phyloP scores from a whole-genome alignment of 2,888 invertebrate genomes.

The Cataglyphis albicans region DNA sequence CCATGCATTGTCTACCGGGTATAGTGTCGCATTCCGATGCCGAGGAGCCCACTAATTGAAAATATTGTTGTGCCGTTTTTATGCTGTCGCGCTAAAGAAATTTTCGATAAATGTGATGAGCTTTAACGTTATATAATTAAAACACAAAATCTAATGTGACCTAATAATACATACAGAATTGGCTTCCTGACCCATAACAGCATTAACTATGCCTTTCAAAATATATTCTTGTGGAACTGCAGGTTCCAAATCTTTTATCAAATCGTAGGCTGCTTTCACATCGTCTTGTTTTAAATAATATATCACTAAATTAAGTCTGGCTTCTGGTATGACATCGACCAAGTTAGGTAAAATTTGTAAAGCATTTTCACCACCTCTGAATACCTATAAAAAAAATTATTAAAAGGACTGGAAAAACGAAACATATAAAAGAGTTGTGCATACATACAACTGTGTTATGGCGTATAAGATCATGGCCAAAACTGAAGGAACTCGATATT shows the following conservation, averaged over 20 bases:
- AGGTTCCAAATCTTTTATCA: constrained; percentile 97
- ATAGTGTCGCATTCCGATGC: constrained; percentile 99
- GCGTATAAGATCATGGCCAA: constrained; percentile 96
- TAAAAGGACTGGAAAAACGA: neutral
- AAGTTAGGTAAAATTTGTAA: constrained; percentile 96
- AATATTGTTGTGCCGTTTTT: constrained; percentile 98
- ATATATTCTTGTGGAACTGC: constrained; percentile 98
- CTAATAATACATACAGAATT: constrained; percentile 91
- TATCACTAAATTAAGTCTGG: constrained; percentile 97
- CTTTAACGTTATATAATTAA: constrained; percentile 11
- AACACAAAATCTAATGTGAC: neutral
- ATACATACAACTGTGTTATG: constrained; percentile 95
- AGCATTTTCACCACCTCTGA: constrained; percentile 97
- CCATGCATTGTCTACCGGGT: constrained; percentile 98
- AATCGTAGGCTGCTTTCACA: constrained; percentile 94
- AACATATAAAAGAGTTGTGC: constrained; percentile 34
- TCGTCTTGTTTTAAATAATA: constrained; percentile 96
- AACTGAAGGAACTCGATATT: constrained; percentile 89
- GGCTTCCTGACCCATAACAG: constrained; percentile 96
- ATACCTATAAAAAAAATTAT: constrained; percentile 87
- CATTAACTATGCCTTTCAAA: constrained; percentile 98
- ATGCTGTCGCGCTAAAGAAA: constrained; percentile 93
- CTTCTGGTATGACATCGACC: constrained; percentile 98
- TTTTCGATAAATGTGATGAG: constrained; percentile 12
- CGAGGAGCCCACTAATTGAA: constrained; percentile 98